These are phyloP conservation scores for Perca schrenkii DNA, from an alignment of 2,113 vertebrate genomes.

Conservation along the genomic window DNA sequence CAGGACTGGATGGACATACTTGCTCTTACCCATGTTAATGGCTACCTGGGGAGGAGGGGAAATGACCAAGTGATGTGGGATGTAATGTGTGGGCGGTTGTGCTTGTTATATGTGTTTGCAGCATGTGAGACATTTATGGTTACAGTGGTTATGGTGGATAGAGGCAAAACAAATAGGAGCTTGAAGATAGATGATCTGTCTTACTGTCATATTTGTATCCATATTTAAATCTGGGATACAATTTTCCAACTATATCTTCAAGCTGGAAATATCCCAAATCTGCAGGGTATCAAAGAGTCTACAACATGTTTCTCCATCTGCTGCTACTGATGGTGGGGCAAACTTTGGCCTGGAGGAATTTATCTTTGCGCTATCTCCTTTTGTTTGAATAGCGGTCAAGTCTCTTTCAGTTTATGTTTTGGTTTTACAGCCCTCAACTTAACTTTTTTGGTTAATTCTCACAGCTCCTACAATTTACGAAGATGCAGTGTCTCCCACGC, in stretches of 20 bases:
- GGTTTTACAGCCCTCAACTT: neutral
- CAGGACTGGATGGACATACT: conserved; percentile 58
- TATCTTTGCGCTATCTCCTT: neutral
- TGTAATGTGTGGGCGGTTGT: conserved; percentile 32
- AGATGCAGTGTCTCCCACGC: neutral
- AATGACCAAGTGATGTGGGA: conserved; percentile 56
- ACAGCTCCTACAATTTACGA: neutral
- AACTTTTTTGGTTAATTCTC: neutral
- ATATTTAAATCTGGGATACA: conserved; percentile 5
- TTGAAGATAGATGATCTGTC: neutral
- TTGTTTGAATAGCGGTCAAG: neutral
- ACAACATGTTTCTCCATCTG: conserved; percentile 61
- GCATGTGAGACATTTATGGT: conserved; percentile 29
- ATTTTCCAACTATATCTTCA: neutral
- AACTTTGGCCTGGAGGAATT: neutral
- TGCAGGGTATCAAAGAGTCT: neutral
- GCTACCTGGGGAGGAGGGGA: conserved; percentile 45
- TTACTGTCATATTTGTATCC: neutral
- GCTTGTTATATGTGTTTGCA: conserved; percentile 31
- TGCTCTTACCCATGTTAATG: conserved; percentile 65
- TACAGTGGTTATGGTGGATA: neutral
- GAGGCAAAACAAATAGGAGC: neutral
- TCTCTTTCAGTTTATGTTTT: neutral
- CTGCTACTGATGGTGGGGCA: conserved; percentile 29
- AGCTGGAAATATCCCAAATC: conserved; percentile 8